Conservation (phyloP, 2,113 vertebrate genomes). For the Neopipo cinnamomea region DNA sequence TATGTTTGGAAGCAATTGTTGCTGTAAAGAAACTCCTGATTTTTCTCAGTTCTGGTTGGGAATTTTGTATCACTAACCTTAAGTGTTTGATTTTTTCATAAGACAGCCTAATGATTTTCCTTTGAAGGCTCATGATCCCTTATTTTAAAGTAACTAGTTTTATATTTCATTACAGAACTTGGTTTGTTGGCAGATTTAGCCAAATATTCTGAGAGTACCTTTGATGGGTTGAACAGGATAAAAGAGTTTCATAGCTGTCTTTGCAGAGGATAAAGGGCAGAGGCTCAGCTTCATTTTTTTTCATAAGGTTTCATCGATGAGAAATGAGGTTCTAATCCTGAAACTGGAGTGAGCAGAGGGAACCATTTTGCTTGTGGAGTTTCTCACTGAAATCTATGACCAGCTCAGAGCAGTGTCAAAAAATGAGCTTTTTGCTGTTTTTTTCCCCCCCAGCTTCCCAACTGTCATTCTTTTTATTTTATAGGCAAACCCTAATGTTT, state of each 20-base stretch:
- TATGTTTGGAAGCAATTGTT: background rate
- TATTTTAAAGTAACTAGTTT: constrained; percentile 42
- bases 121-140: constrained; percentile 27
- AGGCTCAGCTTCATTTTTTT: constrained; percentile 53
- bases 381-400: background rate
- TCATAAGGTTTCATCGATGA: background rate
- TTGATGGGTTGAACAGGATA: constrained; percentile 55
- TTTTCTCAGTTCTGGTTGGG: background rate
- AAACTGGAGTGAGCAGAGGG: background rate
- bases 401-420: background rate
- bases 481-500: background rate
- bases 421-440: background rate
- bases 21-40: background rate
- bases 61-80: background rate
- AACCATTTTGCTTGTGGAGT: background rate
- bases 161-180: constrained; percentile 47
- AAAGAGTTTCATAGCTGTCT: constrained; percentile 43
- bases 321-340: constrained; percentile 45
- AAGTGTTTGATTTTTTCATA: constrained; percentile 6
- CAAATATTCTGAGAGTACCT: constrained; percentile 31
- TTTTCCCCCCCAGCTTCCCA: background rate
- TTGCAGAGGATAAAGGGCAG: constrained; percentile 60
- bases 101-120: constrained; percentile 19
- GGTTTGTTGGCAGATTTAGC: constrained; percentile 55
- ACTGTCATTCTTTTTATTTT: background rate